Base-by-base conservation (phyloP, 1,140 invertebrate genomes). In the Zaprionus taronus region DNA sequence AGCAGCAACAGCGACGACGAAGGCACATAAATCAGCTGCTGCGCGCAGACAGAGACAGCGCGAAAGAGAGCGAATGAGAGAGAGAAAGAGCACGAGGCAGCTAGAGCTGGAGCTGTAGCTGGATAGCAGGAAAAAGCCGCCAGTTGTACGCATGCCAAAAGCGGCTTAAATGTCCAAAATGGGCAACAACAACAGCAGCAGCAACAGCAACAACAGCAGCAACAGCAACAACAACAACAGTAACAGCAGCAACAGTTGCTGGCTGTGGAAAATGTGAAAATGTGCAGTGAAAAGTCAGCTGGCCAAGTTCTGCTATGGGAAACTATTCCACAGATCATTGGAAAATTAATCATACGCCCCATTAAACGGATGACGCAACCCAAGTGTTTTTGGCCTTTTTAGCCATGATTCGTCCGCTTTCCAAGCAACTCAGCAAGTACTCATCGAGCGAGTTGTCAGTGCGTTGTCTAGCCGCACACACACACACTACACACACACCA, bases 151-250 rank as follows among this genome's bases (percentile, higher is more conserved):
- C 85, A 90, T 81, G 85, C 85, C 85, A 90, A 90, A 90, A 86
- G 85, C 86, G 86, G 85, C 86, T 90, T 90, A 90, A 90, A 90
- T 90, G 85, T 90, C 85, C 85, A 90, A 90, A 90, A 86, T 90
- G 85, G 85, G 78, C 73, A 80, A 87, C 82, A 83, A 86, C 79
- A 82, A 51, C 72, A 81, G 75, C 61, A 82, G 64, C 83, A 79
- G 56, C 60, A 68, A 38, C 70, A 75, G 15, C 66, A 51, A 11
- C 70, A 41, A 53, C 70, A 65, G 36, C 57, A 44, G 24, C 36
- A 22, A 36, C 58, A 36, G 38, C 65, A 41, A n/a, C 66, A 51
- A 11, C 70, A 41, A 53, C 70, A 65, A 44, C 57, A 44, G 24
- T 28, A 22, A 36, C 58, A 36, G 38, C 65, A 41, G 15, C 38